A percentile compares a stretch with the other conserved stretches of the same genome.
These are phyloP conservation scores for Tragulus kanchil DNA, from an alignment of 2,113 vertebrate species.

Conservation along the genomic window DNA sequence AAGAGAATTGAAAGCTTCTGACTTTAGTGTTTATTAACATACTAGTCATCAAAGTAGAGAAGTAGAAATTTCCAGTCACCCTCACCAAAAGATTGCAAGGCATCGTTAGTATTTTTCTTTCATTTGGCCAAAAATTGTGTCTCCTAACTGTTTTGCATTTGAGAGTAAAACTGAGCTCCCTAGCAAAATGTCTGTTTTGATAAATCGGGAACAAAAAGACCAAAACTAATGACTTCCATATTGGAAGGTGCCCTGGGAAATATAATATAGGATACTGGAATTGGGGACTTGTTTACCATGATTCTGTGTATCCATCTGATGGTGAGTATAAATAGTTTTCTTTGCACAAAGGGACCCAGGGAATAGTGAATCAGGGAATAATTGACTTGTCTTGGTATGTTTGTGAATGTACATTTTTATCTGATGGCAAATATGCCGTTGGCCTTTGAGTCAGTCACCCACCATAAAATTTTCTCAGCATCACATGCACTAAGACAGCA, in stretches of 20 bases:
- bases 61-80: background rate
- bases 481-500: slow-evolving; percentile 46
- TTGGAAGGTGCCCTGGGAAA: slow-evolving; percentile 82
- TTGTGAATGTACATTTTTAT: slow-evolving; percentile 87
- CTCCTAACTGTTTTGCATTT: slow-evolving; percentile 8
- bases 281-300: slow-evolving; percentile 81
- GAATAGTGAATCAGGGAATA: slow-evolving; percentile 85
- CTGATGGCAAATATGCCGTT: slow-evolving; percentile 86
- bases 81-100: slow-evolving; percentile 10
- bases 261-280: slow-evolving; percentile 68
- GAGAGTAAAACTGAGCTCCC: slow-evolving; percentile 66
- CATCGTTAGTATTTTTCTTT: background rate
- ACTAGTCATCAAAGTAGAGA: background rate
- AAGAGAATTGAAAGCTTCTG: slow-evolving; percentile 25
- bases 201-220: slow-evolving; percentile 82
- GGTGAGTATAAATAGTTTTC: slow-evolving; percentile 85
- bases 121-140: slow-evolving; percentile 22
- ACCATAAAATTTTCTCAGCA: slow-evolving; percentile 77
- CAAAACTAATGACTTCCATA: slow-evolving; percentile 86
- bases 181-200: slow-evolving; percentile 83
- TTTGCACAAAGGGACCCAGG: slow-evolving; percentile 77
- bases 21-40: background rate
- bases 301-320: slow-evolving; percentile 80
- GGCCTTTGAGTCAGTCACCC: slow-evolving; percentile 85
- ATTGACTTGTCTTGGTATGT: slow-evolving; percentile 84